phyloP scores from a whole-genome alignment of 2,888 invertebrate genomes.

The Spodoptera picta region DNA sequence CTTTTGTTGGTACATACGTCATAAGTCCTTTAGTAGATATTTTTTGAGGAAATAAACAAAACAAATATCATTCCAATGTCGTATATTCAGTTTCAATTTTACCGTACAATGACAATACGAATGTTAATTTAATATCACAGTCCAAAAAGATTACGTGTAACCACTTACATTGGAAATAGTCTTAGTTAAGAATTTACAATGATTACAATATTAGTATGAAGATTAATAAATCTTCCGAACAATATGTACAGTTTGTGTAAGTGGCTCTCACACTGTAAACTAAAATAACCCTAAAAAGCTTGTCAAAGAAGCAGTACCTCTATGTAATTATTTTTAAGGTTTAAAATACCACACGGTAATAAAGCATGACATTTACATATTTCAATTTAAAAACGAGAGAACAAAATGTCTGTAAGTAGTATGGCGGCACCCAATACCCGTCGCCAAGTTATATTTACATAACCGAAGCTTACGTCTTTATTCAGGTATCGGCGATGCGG shows the following conservation, averaged over 20 bases:
- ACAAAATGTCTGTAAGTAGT: neutral
- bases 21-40: neutral
- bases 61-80: conserved; percentile 63
- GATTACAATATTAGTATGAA: conserved; percentile 45
- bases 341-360: neutral
- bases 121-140: conserved; percentile 86
- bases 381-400: neutral
- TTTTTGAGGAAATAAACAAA: conserved; percentile 7
- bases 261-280: conserved; percentile 32
- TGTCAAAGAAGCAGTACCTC: too few species aligned
- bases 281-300: neutral
- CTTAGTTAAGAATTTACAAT: conserved; percentile 59
- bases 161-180: conserved; percentile 56
- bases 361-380: conserved; percentile 15
- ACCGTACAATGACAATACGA: conserved; percentile 77
- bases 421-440: conserved; percentile 21
- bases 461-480: conserved; percentile 26
- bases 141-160: conserved; percentile 74
- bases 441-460: conserved; percentile 22
- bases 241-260: conserved; percentile 50
- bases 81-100: conserved; percentile 79
- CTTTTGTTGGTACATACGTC: too few species aligned
- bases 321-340: too few species aligned
- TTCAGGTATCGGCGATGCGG: conserved; percentile 45
- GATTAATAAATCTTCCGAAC: conserved; percentile 40